Evolutionary conservation across 1,140 invertebrate species (phyloP).

Genomic region (Pogonus chalceus): DNA sequence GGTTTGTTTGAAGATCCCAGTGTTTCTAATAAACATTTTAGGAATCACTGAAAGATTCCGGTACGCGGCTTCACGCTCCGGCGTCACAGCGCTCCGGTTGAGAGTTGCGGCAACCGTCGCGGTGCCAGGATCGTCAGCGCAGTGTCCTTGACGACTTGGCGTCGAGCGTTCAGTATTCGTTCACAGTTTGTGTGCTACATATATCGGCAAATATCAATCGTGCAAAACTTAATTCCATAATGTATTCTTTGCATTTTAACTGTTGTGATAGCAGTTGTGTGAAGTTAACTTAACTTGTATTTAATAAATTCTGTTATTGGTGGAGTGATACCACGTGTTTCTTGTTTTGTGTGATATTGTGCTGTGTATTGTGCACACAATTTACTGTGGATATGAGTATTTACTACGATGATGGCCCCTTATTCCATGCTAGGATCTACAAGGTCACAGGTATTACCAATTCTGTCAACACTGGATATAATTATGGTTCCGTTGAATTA

Average conservation of each 20-base stretch:
- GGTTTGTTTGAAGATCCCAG: not conserved
- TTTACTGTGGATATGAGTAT: not conserved
- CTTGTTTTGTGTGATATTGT: too few relatives aligned
- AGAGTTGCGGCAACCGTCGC: conserved; percentile 5
- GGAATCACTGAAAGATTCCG: not conserved
- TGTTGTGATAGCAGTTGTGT: too few relatives aligned
- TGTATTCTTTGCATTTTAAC: too few relatives aligned
- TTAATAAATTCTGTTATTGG: too few relatives aligned
- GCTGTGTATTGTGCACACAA: too few relatives aligned
- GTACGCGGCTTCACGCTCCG: not conserved
- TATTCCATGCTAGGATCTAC: not conserved
- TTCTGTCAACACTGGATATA: too few relatives aligned
- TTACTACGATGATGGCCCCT: not conserved
- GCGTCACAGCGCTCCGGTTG: not conserved
- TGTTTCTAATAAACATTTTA: not conserved
- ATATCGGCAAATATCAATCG: too few relatives aligned
- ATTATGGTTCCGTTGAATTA: too few relatives aligned
- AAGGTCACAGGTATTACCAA: conserved; percentile 1
- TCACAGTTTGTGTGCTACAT: too few relatives aligned
- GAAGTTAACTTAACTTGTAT: too few relatives aligned
- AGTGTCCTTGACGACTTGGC: not conserved
- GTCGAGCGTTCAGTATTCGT: not conserved
- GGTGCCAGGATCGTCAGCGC: not conserved
- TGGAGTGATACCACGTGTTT: too few relatives aligned
- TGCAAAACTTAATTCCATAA: too few relatives aligned